phyloP scores from a whole-genome alignment of 2,888 invertebrate genomes.

The Drosophila meridiana region DNA sequence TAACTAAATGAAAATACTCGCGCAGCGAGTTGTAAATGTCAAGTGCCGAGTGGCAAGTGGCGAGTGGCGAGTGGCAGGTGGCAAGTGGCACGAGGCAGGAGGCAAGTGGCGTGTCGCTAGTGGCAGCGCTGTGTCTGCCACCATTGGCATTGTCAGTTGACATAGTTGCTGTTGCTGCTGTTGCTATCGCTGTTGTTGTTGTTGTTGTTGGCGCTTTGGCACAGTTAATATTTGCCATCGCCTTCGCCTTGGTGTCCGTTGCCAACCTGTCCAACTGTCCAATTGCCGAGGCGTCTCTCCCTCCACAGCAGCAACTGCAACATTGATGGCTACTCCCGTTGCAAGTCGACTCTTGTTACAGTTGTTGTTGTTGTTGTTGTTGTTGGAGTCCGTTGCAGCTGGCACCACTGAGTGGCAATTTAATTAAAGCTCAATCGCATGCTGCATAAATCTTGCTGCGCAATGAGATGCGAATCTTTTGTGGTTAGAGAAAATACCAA shows the following conservation, averaged over 20 bases:
- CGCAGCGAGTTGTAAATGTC: background rate
- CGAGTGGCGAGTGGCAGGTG: constrained; percentile 10
- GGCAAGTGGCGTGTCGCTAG: constrained; percentile 13
- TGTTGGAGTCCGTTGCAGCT: constrained; percentile 28
- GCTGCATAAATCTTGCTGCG: constrained; percentile 46
- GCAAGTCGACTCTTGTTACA: constrained; percentile 2
- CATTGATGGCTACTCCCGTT: constrained; percentile 14
- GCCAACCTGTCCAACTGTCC: constrained; percentile 27
- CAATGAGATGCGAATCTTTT: constrained; percentile 46
- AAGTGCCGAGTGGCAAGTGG: constrained; percentile 16
- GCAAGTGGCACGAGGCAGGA: constrained; percentile 11
- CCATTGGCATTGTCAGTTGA: constrained; percentile 27
- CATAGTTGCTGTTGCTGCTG: constrained; percentile 13
- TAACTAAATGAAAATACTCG: background rate
- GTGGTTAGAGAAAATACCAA: constrained; percentile 40
- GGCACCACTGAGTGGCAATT: constrained; percentile 53
- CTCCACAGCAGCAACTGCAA: constrained; percentile 6
- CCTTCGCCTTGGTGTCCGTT: constrained; percentile 12
- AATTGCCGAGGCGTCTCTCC: constrained; percentile 16
- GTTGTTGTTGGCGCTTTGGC: constrained; percentile 34
- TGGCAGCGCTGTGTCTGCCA: constrained; percentile 29
- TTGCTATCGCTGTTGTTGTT: constrained; percentile 6
- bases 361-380: constrained; percentile 11
- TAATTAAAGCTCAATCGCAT: constrained; percentile 69
- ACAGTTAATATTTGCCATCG: constrained; percentile 51